Conservation (phyloP, 2,888 invertebrate species). For the Polyommatus iphigenia region DNA sequence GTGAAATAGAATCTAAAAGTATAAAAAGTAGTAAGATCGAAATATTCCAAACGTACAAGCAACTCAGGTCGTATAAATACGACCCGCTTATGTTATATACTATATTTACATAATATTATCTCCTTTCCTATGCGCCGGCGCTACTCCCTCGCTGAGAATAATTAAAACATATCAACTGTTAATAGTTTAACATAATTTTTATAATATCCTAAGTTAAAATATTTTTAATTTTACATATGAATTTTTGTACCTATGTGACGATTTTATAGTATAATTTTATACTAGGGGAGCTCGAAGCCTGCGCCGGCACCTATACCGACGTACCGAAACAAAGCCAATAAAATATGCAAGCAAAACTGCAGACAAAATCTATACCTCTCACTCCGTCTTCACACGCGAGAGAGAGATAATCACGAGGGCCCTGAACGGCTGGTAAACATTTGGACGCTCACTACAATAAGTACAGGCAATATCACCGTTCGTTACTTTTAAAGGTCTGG, state of each 20-base stretch:
- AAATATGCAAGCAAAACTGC: conserved; percentile 48
- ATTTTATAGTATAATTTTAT: conserved; percentile 31
- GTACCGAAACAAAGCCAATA: conserved; percentile 46
- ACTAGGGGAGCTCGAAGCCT: conserved; percentile 35
- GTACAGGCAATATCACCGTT: conserved; percentile 59
- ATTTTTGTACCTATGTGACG: not conserved
- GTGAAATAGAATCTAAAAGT: conserved; percentile 25
- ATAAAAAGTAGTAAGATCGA: conserved; percentile 36
- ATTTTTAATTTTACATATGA: conserved; percentile 18
- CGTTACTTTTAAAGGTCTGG: not conserved
- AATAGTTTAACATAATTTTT: conserved; percentile 5
- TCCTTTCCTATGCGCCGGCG: conserved; percentile 12
- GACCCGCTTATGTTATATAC: conserved; percentile 1
- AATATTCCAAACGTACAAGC: conserved; percentile 43
- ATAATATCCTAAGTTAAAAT: conserved; percentile 22
- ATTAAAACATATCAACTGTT: conserved; percentile 23
- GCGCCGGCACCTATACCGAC: conserved; percentile 39
- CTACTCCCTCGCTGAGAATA: not conserved
- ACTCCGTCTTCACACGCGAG: conserved; percentile 33
- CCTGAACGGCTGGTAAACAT: conserved; percentile 39
- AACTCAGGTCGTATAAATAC: not conserved
- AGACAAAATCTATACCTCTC: conserved; percentile 41
- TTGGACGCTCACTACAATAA: conserved; percentile 65
- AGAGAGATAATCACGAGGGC: conserved; percentile 40
- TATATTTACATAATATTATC: conserved; percentile 17